Evolutionary conservation across 2,113 vertebrate species (phyloP).

Genomic region (Entelurus aequoreus): DNA sequence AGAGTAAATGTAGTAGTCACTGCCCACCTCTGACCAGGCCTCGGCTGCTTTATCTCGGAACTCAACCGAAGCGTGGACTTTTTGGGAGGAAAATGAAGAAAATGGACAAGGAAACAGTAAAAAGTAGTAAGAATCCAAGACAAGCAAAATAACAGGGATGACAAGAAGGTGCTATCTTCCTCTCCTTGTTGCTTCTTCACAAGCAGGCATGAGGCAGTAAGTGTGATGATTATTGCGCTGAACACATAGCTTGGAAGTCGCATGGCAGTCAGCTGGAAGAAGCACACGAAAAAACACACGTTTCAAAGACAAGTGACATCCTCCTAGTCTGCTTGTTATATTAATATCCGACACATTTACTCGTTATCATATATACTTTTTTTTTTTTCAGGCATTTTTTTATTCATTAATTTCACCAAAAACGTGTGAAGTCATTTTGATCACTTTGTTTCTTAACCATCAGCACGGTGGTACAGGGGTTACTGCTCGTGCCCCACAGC

Average conservation of each 20-base stretch:
- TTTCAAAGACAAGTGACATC: too few relatives aligned
- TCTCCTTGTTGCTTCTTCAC: constrained; percentile 17
- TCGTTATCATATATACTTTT: not conserved
- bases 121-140: constrained; percentile 36
- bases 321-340: too few relatives aligned
- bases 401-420: constrained; percentile 13
- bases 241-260: constrained; percentile 29
- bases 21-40: too few relatives aligned
- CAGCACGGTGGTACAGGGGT: too few relatives aligned
- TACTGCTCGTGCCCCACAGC: too few relatives aligned
- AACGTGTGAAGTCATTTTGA: not conserved
- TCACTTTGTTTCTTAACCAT: too few relatives aligned
- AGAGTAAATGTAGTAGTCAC: too few relatives aligned
- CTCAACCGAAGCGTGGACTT: constrained; percentile 19
- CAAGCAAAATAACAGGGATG: constrained; percentile 19
- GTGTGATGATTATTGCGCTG: constrained; percentile 52
- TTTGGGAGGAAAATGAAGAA: not conserved
- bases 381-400: not conserved
- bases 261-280: constrained; percentile 25
- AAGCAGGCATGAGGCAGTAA: constrained; percentile 43
- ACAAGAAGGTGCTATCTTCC: constrained; percentile 23
- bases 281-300: constrained; percentile 8
- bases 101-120: constrained; percentile 17
- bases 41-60: constrained; percentile 17
- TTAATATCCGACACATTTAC: too few relatives aligned